These are phyloP conservation scores for Myotis yumanensis DNA, from an alignment of 2,113 vertebrate species.

Conservation along the genomic window DNA sequence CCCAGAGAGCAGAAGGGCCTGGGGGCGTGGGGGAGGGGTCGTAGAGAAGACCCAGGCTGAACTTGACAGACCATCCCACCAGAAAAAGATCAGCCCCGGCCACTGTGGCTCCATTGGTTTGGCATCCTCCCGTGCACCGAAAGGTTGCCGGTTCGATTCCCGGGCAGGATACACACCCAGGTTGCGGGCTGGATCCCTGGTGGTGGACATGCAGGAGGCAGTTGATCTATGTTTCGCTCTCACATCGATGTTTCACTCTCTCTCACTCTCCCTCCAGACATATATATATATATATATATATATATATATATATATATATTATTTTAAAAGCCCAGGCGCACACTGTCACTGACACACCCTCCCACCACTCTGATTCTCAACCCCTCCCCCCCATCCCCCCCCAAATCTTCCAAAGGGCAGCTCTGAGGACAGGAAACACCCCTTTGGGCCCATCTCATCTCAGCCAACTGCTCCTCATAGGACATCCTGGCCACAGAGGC, in stretches of 20 bases:
- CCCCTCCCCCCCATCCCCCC: accelerated
- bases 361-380: not conserved
- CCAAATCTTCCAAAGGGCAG: not conserved
- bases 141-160: too few relatives aligned
- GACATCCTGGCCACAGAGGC: not conserved
- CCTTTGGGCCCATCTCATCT: not conserved
- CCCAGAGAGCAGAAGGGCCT: not conserved
- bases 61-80: not conserved
- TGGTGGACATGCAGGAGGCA: too few relatives aligned
- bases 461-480: not conserved
- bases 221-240: too few relatives aligned
- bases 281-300: too few relatives aligned
- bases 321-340: not conserved
- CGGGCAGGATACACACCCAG: too few relatives aligned
- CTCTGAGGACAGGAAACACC: not conserved
- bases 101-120: too few relatives aligned
- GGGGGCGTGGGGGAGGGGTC: not conserved
- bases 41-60: not conserved
- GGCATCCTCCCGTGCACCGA: too few relatives aligned
- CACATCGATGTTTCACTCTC: too few relatives aligned
- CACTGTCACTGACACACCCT: not conserved
- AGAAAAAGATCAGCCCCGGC: too few relatives aligned
- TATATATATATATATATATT: too few relatives aligned
- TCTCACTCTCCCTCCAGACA: too few relatives aligned
- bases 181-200: too few relatives aligned